Conservation (phyloP, 1,140 invertebrate species). For the Stegodyphus mimosarum region DNA sequence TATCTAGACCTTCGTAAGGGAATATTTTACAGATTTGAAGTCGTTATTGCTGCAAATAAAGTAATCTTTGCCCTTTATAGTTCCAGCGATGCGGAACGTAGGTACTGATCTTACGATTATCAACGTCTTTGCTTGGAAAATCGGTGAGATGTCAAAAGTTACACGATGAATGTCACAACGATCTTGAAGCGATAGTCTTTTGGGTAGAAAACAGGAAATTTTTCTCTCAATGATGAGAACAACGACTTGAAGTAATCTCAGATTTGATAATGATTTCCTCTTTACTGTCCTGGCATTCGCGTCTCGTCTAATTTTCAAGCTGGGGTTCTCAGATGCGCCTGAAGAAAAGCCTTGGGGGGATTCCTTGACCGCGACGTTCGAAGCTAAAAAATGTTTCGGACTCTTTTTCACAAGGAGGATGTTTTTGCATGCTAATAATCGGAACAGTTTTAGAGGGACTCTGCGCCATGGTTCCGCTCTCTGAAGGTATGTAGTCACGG, state of each 20-base stretch:
- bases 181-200: no score
- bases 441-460: conserved; percentile 43
- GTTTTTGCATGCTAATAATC: conserved; percentile 50
- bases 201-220: conserved; percentile 22
- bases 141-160: neutral
- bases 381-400: neutral
- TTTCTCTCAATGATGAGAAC: neutral
- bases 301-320: conserved; percentile 14
- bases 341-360: neutral
- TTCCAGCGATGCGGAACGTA: neutral
- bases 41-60: neutral
- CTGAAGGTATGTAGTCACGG: conserved; percentile 44
- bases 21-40: neutral
- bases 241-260: conserved; percentile 3
- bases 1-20: no score
- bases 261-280: conserved; percentile 27
- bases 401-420: conserved; percentile 13
- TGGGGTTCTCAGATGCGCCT: neutral
- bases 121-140: neutral
- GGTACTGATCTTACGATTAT: neutral
- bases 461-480: conserved; percentile 41
- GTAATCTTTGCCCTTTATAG: neutral
- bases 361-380: neutral
- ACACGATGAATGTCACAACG: neutral
- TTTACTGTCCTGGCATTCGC: neutral